Evolutionary conservation across 2,888 invertebrate species (phyloP), one percentile per base, ranked within the genome.

Genomic region (Coecobrya sp.): DNA sequence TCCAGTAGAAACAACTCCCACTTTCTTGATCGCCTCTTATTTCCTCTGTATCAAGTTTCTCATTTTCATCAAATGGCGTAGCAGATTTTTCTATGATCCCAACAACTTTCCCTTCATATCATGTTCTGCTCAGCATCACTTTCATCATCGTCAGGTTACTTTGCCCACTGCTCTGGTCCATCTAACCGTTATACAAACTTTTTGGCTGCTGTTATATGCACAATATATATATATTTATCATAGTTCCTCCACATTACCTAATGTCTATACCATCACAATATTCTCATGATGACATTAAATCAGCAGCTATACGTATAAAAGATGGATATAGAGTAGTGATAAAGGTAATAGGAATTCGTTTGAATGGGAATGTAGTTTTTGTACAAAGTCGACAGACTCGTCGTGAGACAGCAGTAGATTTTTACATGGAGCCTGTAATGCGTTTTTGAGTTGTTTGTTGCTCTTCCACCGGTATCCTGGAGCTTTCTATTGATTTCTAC

Each of bases 401-500:
- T 36, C 16, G 42, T 45, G 82, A 42, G 82, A 62, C 19, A 62
- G 11, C 7, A 19, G 59, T 7, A 62, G 59, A 81, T 81, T 81
- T 81, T 81, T 81, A 52, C 81, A 55, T 59, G 16, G 22, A 59
- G 30, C 16, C 22, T 30, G 8, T 36, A 82, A 62, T 82, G 62
- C 19, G 36, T 62, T 82, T 62, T 82, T 81, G n/a, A 42, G 79
- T 79, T 25, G 42, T 19, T 13, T 3, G 65, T 68, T 85, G 45
- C 68, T 85, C 85, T 42, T 65, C 68, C 68, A 85, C 85, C 68
- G 68, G 45, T 49, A 68, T 65, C 62, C 27, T 25, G n/a, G n/a
- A 49, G 49, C 68, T 85, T 49, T n/a, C 68, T 85, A 85, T 85
- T 68, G 85, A 85, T 85, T 68, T 85, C 85, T 68, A 65, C 85